Evolutionary conservation across 1,140 invertebrate genomes (phyloP), one percentile per base, ranked within the genome.

Genomic region (Anoplophora glabripennis): DNA sequence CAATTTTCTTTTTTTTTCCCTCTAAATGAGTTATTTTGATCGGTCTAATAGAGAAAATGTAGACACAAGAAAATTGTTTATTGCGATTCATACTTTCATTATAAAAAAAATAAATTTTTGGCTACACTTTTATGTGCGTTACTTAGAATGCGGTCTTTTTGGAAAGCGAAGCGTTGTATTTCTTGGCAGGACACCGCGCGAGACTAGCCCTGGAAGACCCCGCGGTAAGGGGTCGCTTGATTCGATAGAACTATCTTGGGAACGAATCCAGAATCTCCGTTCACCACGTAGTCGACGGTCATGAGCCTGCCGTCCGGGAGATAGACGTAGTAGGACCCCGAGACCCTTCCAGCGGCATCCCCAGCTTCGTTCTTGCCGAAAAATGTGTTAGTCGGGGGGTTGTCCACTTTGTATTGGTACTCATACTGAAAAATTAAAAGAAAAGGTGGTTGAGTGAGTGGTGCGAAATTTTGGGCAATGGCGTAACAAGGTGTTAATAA

Each of bases 341-440:
- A 70, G 10, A 84, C 84, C 59, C 83, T 81, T 49, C 84, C 85
- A 53, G 76, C 76, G 2, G 78, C 80, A 56, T 86, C 83, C 0
- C 84, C 84, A 14, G 76, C 70, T 73, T 87, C 86, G 52, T 83
- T 83, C 45, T 84, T 81, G 10, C 85, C 85, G 69, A 84, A 86
- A 74, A 83, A 85, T 14, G 83, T 78, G 53, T 80, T 76, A 52
- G 83, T 83, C 60, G 83, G 80, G 57, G 80, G 80, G 70, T 87
- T 85, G 71, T 87, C 84, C n/a, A 88, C 85, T 71, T 85, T 84
- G 66, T 86, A 88, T 73, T 86, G 80, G 73, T 84, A 88, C 70
- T 86, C 80, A 61, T 87, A 87, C 84, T 86, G 76, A 14, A 75
- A 80, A 61, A 53, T 14, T 10, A 3, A 47, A n/a, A 28, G 18